Evolutionary conservation across 2,888 invertebrate genomes (phyloP), one percentile per base, ranked within the genome.

Genomic region (Diarsia brunnea): DNA sequence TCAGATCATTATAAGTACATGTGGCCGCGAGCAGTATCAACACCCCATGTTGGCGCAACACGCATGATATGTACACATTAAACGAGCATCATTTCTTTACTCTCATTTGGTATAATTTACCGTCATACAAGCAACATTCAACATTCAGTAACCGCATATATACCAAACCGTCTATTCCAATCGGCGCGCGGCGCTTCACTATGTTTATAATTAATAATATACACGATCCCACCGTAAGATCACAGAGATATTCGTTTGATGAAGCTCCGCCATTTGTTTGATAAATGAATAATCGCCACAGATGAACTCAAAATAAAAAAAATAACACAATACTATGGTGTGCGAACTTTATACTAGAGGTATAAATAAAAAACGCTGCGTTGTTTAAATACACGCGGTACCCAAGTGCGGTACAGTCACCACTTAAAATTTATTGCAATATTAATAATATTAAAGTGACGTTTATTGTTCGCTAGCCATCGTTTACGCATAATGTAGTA

Each of bases 251-350:
- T 90, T 91, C 88, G 87, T 92, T 92, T 95, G 94, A 94, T 93
- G 93, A 92, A 94, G 93, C 90, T 91, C 87, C 89, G 90, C 93
- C 89, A 94, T 95, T 94, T 93, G 91, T 93, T 93, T 94, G 92
- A 93, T 92, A 92, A 92, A 95, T 94, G 92, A 94, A 91, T 92
- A 93, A 93, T 93, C 90, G 88, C 89, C 75, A 78, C 76, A 85
- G 87, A 89, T 89, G 90, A 92, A 89, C 86, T 87, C 81, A 82
- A 91, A 92, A 90, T 87, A 91, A 90, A 90, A 90, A 90, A 88
- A 91, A 88, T 3, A 89, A 64, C 80, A 76, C 88, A 89, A 86
- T 84, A 89, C 87, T 88, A 88, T 89, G 87, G 90, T 88, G 92
- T 91, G 91, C 91, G 91, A 93, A 93, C 90, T 93, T 92, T 89